phyloP scores from a whole-genome alignment of 2,113 vertebrate genomes.

The Bubo scandiacus region DNA sequence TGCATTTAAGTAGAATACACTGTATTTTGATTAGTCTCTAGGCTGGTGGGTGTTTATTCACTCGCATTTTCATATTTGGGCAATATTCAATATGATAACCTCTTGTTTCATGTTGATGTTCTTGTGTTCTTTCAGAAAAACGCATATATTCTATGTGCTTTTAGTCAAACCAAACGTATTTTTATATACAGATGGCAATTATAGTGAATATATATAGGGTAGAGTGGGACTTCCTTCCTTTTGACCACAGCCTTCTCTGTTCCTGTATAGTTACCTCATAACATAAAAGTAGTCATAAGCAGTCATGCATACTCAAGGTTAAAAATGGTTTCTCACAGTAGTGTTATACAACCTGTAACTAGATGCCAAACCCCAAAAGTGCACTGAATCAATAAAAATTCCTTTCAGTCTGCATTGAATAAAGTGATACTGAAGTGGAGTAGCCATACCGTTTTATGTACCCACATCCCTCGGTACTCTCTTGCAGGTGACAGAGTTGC shows the following conservation, averaged over 20 bases:
- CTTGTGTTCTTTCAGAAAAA: background rate
- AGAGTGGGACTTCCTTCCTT: slow-evolving; percentile 36
- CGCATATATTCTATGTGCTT: background rate
- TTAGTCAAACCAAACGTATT: background rate
- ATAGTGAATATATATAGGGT: background rate
- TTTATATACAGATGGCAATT: slow-evolving; percentile 19
- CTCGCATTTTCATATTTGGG: background rate
- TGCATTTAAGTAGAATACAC: background rate
- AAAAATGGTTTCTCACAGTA: slow-evolving; percentile 13
- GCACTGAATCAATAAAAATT: slow-evolving; percentile 49
- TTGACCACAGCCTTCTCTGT: background rate
- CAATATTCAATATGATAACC: background rate
- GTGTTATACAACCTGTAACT: slow-evolving; percentile 32
- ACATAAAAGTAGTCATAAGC: background rate
- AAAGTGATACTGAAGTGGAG: background rate
- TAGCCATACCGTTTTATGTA: background rate
- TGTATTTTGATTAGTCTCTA: background rate
- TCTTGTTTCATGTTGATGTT: background rate
- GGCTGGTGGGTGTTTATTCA: background rate
- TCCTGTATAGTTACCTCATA: slow-evolving; percentile 17
- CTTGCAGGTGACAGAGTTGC: background rate
- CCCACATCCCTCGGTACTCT: background rate
- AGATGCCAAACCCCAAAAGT: slow-evolving; percentile 31
- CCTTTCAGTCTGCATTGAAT: background rate
- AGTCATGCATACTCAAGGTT: background rate